These are phyloP conservation scores for Calephelis perditalis DNA, from an alignment of 2,888 invertebrate species.

Conservation along the genomic window DNA sequence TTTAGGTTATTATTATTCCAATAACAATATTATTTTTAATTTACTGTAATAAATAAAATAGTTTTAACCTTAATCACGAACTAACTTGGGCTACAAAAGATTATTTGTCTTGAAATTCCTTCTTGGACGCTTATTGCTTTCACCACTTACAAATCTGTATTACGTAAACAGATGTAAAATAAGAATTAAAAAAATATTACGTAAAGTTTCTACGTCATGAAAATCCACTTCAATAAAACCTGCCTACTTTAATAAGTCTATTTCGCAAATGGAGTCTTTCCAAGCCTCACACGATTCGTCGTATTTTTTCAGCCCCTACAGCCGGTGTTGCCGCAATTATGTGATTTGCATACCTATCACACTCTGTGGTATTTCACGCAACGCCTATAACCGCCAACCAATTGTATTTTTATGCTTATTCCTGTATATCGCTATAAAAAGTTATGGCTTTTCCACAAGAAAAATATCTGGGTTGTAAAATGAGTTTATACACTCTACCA, in stretches of 20 bases:
- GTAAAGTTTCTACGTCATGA: background rate
- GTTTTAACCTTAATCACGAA: too few species aligned
- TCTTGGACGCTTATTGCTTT: too few species aligned
- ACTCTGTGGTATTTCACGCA: conserved; percentile 29
- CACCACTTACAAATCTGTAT: too few species aligned
- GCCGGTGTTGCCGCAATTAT: conserved; percentile 46
- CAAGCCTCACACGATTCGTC: conserved; percentile 17
- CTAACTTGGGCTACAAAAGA: too few species aligned
- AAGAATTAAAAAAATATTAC: too few species aligned
- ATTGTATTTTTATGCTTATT: conserved; percentile 36
- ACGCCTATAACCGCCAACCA: conserved; percentile 30
- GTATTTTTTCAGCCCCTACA: conserved; percentile 30
- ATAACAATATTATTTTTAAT: too few species aligned
- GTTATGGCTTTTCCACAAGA: conserved; percentile 22
- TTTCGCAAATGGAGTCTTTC: conserved; percentile 6
- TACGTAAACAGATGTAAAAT: too few species aligned
- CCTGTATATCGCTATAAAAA: conserved; percentile 25
- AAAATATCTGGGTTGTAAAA: conserved; percentile 2
- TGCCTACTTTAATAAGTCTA: conserved; percentile 7
- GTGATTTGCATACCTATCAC: conserved; percentile 53
- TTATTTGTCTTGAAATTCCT: too few species aligned
- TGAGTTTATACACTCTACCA: background rate
- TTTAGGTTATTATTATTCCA: too few species aligned
- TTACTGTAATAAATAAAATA: too few species aligned
- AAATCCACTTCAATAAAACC: conserved; percentile 3